Percentiles rank a stretch among this genome's conserved stretches.
phyloP scores from a whole-genome alignment of 1,140 invertebrate species.

The Drosophila nigromelanica region DNA sequence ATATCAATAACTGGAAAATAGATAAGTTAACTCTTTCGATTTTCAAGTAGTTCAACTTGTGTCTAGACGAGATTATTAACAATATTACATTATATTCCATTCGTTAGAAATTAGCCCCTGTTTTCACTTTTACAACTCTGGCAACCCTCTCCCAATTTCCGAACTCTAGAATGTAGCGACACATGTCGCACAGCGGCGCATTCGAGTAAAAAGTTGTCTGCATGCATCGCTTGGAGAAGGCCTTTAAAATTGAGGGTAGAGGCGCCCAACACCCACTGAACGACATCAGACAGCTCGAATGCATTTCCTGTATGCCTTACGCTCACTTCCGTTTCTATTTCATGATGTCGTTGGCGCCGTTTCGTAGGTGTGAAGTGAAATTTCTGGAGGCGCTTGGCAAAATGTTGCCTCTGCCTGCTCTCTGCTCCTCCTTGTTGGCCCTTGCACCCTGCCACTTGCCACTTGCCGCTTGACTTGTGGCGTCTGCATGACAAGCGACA shows the following conservation, averaged over 20 bases:
- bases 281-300: constrained; percentile 34
- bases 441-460: constrained; percentile 26
- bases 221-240: constrained; percentile 6
- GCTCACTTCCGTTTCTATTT: constrained; percentile 73
- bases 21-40: not conserved
- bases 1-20: constrained; percentile 19
- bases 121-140: not conserved
- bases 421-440: constrained; percentile 11
- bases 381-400: constrained; percentile 46
- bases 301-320: constrained; percentile 66
- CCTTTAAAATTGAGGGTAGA: too few species aligned
- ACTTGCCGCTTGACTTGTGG: constrained; percentile 49
- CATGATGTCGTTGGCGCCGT: constrained; percentile 30
- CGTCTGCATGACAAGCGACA: constrained; percentile 35
- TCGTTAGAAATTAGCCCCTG: too few species aligned
- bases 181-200: constrained; percentile 51
- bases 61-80: not conserved
- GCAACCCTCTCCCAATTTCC: not conserved
- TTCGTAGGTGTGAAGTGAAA: constrained; percentile 74
- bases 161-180: constrained; percentile 5
- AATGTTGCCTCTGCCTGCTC: constrained; percentile 19
- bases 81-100: not conserved
- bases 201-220: constrained; percentile 63
- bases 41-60: too few species aligned
- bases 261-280: constrained; percentile 20